Evolutionary conservation across 2,888 invertebrate species (phyloP).

Genomic region (Hirtodrosophila alboralis): DNA sequence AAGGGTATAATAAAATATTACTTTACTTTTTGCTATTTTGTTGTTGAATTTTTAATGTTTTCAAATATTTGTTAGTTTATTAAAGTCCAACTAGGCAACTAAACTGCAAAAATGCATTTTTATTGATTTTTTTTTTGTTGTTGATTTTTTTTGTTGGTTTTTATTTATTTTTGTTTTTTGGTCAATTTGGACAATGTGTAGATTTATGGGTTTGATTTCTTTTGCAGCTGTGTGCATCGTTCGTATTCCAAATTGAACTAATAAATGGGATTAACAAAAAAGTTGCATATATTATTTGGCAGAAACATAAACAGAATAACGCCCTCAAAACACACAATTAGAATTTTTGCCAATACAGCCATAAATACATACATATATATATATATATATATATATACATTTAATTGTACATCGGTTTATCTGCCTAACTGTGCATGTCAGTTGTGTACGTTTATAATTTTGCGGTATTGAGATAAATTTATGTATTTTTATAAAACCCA

Average conservation of each 20-base stretch:
- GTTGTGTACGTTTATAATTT: constrained; percentile 22
- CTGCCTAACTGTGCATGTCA: constrained; percentile 1
- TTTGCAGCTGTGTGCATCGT: constrained; percentile 50
- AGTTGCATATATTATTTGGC: constrained; percentile 12
- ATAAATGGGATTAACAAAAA: constrained; percentile 69
- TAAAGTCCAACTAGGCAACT: constrained; percentile 6
- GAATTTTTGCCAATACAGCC: constrained; percentile 13
- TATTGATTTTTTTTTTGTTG: neutral
- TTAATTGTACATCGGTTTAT: constrained; percentile 17
- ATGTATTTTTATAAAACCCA: constrained; percentile 1
- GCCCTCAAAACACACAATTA: constrained; percentile 20
- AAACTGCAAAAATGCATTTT: neutral
- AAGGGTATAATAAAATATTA: too few species aligned
- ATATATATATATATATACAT: constrained; percentile 4
- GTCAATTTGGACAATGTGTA: constrained; percentile 17
- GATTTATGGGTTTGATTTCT: constrained; percentile 60
- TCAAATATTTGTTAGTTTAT: constrained; percentile 37
- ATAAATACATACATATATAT: constrained; percentile 5
- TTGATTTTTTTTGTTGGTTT: too few species aligned
- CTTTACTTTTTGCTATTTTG: too few species aligned
- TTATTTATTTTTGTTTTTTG: constrained; percentile 6
- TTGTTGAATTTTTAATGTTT: constrained; percentile 34
- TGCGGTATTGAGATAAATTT: constrained; percentile 19
- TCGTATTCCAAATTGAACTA: constrained; percentile 66
- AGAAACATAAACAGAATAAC: constrained; percentile 14